Conservation (phyloP, 2,113 vertebrate species). For the Cinclus cinclus region DNA sequence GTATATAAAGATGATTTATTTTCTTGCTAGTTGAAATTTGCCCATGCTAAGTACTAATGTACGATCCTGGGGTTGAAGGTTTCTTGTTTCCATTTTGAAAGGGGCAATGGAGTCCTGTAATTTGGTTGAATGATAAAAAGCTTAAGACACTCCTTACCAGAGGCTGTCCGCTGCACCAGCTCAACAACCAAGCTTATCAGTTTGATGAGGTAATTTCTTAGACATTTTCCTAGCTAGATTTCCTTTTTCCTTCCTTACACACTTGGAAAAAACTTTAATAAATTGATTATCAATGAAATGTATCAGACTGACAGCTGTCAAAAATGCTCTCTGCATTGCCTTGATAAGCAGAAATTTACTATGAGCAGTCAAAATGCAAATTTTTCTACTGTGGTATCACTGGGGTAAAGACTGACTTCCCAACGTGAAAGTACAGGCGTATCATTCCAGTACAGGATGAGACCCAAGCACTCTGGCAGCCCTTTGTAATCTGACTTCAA, state of each 20-base stretch:
- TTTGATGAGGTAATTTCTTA: background rate
- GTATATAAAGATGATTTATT: background rate
- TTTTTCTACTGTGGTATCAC: background rate
- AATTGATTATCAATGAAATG: slow-evolving; percentile 21
- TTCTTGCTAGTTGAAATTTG: background rate
- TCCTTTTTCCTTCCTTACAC: slow-evolving; percentile 32
- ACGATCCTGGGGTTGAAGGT: background rate
- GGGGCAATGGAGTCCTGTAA: background rate
- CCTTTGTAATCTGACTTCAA: background rate
- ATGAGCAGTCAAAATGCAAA: background rate
- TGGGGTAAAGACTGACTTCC: background rate
- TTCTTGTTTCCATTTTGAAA: background rate
- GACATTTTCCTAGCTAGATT: background rate
- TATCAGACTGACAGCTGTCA: background rate
- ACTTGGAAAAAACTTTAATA: slow-evolving; percentile 34
- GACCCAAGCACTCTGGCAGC: background rate
- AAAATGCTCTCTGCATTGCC: background rate
- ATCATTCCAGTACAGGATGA: background rate
- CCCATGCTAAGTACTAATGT: background rate
- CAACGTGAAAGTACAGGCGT: background rate
- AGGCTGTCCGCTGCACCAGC: background rate
- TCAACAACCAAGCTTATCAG: background rate
- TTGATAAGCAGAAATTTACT: background rate
- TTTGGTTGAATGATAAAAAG: background rate
- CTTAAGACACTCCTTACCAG: background rate